These are phyloP conservation scores for Sialis lutaria DNA, from an alignment of 2,888 invertebrate genomes.

Conservation along the genomic window DNA sequence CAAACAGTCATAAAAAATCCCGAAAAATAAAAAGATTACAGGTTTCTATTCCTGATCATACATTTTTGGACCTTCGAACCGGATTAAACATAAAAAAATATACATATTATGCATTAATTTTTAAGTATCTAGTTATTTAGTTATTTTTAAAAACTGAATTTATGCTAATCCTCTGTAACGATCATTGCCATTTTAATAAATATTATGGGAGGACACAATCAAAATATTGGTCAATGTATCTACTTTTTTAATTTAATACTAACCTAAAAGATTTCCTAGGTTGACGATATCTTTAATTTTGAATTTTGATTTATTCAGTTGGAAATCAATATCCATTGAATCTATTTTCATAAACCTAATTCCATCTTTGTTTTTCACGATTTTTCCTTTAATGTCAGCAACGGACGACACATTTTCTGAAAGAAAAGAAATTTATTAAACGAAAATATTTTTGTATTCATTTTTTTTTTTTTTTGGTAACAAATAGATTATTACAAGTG, in stretches of 20 bases:
- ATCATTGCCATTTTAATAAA: too few species aligned
- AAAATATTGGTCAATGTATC: too few species aligned
- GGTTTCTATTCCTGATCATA: too few species aligned
- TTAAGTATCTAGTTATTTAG: too few species aligned
- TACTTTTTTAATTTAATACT: conserved; percentile 10
- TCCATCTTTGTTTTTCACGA: conserved; percentile 34
- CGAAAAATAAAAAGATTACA: too few species aligned
- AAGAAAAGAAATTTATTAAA: conserved; percentile 14
- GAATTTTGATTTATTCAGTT: conserved; percentile 48
- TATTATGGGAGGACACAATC: too few species aligned
- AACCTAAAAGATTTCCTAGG: conserved; percentile 59
- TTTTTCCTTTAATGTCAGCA: conserved; percentile 52
- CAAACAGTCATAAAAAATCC: too few species aligned
- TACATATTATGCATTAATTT: too few species aligned
- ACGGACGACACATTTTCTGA: conserved; percentile 53
- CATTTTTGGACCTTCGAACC: too few species aligned
- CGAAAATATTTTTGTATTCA: not conserved
- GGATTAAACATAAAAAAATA: too few species aligned
- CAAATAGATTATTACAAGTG: not conserved
- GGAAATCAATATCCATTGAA: conserved; percentile 51
- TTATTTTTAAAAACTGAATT: too few species aligned
- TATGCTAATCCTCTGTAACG: too few species aligned
- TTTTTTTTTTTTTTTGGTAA: not conserved
- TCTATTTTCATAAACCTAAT: conserved; percentile 51
- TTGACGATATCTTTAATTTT: conserved; percentile 55